These are phyloP conservation scores for Dicaeum eximium DNA, from an alignment of 2,113 vertebrate species.

Conservation along the genomic window DNA sequence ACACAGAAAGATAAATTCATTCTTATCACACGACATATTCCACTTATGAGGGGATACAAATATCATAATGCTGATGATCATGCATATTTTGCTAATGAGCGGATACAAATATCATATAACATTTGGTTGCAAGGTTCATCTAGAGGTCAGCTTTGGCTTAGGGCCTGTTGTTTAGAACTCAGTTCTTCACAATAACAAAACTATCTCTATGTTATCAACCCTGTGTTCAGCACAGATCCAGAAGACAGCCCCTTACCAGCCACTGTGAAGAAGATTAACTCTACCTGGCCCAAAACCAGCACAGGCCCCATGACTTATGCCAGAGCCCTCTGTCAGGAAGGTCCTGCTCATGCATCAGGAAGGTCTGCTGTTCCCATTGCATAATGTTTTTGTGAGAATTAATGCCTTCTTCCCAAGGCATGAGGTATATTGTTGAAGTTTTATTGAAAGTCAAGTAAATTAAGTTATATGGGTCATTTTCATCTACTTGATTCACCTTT, in stretches of 20 bases:
- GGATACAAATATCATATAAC: not conserved
- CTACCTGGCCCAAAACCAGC: not conserved
- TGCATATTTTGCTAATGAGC: not conserved
- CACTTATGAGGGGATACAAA: not conserved
- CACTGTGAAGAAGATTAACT: not conserved
- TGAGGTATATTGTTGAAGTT: not conserved
- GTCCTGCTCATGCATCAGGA: not conserved
- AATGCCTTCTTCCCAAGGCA: not conserved
- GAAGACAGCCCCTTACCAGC: not conserved
- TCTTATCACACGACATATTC: not conserved
- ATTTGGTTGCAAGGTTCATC: not conserved
- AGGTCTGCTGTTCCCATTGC: not conserved
- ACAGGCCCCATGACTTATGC: not conserved
- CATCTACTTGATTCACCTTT: not conserved
- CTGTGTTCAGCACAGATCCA: not conserved
- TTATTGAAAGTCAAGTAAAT: not conserved
- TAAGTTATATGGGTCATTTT: not conserved
- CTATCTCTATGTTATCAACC: not conserved
- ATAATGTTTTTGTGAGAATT: not conserved
- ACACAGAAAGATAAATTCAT: not conserved
- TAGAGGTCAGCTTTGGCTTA: not conserved
- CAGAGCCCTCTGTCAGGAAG: not conserved
- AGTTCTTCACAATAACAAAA: not conserved
- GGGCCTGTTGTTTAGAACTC: not conserved
- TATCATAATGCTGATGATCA: not conserved